These are phyloP conservation scores for Oryzias javanicus DNA, from an alignment of 2,113 vertebrate species.

Conservation along the genomic window DNA sequence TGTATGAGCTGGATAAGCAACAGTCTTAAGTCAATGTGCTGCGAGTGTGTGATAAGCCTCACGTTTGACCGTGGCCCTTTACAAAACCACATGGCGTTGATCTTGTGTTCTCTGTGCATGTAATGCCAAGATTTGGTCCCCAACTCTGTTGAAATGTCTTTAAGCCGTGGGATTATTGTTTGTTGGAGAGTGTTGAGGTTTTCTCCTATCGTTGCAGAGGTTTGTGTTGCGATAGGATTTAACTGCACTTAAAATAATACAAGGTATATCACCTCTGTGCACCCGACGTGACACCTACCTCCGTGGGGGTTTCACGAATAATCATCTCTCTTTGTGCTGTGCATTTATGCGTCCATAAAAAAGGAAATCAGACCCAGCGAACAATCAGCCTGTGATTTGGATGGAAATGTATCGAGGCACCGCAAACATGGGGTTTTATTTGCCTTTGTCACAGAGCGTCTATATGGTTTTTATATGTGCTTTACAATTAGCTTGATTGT, in stretches of 20 bases:
- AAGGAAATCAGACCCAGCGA: too few species aligned
- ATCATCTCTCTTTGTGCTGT: too few species aligned
- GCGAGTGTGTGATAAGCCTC: constrained; percentile 59
- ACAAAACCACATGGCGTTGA: constrained; percentile 60
- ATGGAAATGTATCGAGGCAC: constrained; percentile 34
- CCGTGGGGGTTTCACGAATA: too few species aligned
- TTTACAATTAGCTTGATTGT: constrained; percentile 63
- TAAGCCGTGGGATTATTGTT: constrained; percentile 52
- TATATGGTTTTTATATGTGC: not conserved
- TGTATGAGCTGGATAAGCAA: constrained; percentile 60
- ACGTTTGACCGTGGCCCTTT: constrained; percentile 48
- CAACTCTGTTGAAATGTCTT: constrained; percentile 23
- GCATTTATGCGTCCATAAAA: too few species aligned
- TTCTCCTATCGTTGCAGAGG: constrained; percentile 3
- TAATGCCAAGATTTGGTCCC: constrained; percentile 54
- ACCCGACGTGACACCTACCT: too few species aligned
- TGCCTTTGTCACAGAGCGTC: too few species aligned
- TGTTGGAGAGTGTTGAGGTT: constrained; percentile 6
- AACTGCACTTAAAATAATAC: constrained; percentile 11
- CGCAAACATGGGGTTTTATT: too few species aligned
- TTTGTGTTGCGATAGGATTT: not conserved
- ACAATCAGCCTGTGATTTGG: constrained; percentile 13
- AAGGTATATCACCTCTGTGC: not conserved
- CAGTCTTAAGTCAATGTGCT: constrained; percentile 56
- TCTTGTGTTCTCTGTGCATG: constrained; percentile 51